Evolutionary conservation across 2,113 vertebrate genomes (phyloP).

Genomic region (Malurus elegans): DNA sequence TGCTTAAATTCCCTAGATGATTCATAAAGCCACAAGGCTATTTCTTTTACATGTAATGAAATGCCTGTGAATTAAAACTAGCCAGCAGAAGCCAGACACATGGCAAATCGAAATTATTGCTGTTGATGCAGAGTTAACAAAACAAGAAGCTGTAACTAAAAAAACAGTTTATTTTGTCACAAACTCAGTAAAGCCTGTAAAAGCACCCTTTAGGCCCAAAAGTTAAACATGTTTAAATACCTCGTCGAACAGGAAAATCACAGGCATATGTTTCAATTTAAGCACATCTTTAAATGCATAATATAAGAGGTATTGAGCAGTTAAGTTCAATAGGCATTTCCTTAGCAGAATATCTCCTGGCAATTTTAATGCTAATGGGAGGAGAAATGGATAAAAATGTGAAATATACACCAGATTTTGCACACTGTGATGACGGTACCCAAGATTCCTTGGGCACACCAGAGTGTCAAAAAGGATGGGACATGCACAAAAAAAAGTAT

Average conservation of each 20-base stretch:
- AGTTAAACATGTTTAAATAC: slow-evolving; percentile 13
- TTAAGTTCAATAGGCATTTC: neutral
- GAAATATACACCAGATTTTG: neutral
- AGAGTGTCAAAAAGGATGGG: neutral
- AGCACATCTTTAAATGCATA: neutral
- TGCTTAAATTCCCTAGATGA: slow-evolving; percentile 13
- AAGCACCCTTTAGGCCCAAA: neutral
- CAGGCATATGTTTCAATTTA: slow-evolving; percentile 1
- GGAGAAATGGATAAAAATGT: neutral
- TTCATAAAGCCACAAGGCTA: slow-evolving; percentile 4
- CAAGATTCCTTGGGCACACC: neutral
- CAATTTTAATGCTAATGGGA: rapidly evolving
- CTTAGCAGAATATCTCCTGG: neutral
- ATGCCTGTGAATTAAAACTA: slow-evolving; percentile 1
- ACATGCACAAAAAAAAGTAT: neutral
- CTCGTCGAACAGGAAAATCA: neutral
- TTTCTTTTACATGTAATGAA: slow-evolving; percentile 15
- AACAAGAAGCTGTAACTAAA: neutral
- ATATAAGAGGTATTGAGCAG: neutral
- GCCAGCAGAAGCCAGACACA: neutral
- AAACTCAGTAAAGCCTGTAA: neutral
- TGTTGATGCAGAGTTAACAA: neutral
- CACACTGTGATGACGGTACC: neutral
- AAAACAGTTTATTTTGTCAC: neutral
- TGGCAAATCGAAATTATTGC: neutral